Evolutionary conservation across 2,113 vertebrate genomes (phyloP), one percentile per base, ranked within the genome.

Genomic region (Coracopsis vasa): DNA sequence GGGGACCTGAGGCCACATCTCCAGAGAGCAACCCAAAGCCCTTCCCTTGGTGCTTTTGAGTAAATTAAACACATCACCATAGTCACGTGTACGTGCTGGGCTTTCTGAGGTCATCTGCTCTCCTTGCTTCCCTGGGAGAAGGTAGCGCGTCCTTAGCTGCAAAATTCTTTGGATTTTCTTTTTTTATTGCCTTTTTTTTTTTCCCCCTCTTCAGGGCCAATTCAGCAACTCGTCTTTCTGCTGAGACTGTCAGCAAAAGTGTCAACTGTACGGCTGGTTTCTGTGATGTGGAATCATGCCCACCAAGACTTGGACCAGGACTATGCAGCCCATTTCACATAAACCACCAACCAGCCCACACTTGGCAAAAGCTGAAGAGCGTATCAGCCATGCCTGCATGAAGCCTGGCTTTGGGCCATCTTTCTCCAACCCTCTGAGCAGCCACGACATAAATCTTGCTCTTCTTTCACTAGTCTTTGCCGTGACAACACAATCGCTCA

Each of bases 401-500:
- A 67, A 86, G 94, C 58, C 86, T 96, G 94, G 95, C 95, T 72
- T 54, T 13, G 69, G 65, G 88, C 95, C 94, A 89, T 45, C 54
- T 39, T 64, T 44, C 88, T 92, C 72, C 92, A 95, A 13, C 27
- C 64, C 80, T 88, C 75, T 53, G 88, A 88, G 77, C 82, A 84
- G 86, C 86, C 69, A 86, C 0, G 6, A 81, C 24, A 91, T 94
- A 94, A 97, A 96, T 97, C 95, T 95, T 86, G 77, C 88, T 94
- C 80, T 37, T 93, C 92, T 94, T 96, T 87, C 80, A 44, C 94
- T 29, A 3, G 80, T 88, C 90, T 88, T 95, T 92, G 86, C 95
- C 5, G 71, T 94, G 96, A 97, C 96, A 97, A 96, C 94, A 96
- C 94, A 96, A 96, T 93, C 86, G 23, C 86, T 94, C 86, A 80